Conservation (phyloP, 23 tunicate genomes). For the Diplosoma virens region DNA sequence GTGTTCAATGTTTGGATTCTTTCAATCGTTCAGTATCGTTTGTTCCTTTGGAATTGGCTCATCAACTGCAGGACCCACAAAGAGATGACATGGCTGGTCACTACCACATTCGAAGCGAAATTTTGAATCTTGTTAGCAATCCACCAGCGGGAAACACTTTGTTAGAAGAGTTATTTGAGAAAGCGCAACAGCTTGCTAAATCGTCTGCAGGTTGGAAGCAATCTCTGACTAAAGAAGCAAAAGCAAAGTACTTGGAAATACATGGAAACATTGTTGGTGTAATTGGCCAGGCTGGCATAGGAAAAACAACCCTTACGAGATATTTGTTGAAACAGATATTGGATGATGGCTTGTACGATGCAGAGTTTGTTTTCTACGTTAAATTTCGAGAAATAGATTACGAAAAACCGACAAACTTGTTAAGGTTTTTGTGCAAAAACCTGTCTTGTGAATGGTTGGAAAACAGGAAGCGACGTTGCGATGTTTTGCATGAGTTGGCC, state of each 20-base stretch:
- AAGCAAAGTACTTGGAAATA: neutral
- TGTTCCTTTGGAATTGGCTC: too few species aligned
- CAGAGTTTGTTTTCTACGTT: neutral
- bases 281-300: constrained; percentile 17
- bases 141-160: too few species aligned
- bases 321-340: neutral
- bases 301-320: constrained; percentile 11
- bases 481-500: neutral
- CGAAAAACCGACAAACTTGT: neutral
- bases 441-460: neutral
- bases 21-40: too few species aligned
- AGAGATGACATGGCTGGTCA: too few species aligned
- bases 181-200: too few species aligned
- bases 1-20: too few species aligned
- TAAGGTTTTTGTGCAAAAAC: neutral
- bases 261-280: constrained; percentile 13
- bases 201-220: too few species aligned
- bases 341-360: constrained; percentile 1
- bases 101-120: too few species aligned
- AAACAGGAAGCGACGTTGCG: too few species aligned
- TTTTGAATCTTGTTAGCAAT: too few species aligned
- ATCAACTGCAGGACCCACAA: too few species aligned
- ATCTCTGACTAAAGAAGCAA: constrained; percentile 1
- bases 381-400: neutral
- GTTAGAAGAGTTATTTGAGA: too few species aligned